These are phyloP conservation scores for Styela clava DNA, from an alignment of 23 tunicate species.

Conservation along the genomic window DNA sequence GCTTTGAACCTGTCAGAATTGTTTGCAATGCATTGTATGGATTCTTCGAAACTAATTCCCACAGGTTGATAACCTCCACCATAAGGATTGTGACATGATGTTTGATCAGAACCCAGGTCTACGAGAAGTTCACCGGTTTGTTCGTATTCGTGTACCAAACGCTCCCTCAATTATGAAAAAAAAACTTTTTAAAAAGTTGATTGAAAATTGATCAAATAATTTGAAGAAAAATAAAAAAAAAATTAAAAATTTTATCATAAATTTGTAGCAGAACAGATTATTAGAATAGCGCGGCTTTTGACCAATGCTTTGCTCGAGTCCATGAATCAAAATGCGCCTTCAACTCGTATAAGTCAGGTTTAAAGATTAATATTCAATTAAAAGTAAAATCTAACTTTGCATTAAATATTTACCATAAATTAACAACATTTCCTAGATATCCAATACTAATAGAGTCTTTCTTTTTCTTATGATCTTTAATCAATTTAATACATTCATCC, in stretches of 20 bases:
- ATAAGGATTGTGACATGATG: slow-evolving; percentile 84
- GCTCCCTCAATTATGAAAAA: slow-evolving; percentile 52
- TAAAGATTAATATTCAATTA: too few relatives aligned
- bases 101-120: slow-evolving; percentile 97
- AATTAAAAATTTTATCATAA: neutral
- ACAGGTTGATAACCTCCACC: slow-evolving; percentile 96
- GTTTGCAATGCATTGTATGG: slow-evolving; percentile 49
- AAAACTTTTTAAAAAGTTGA: neutral
- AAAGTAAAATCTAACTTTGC: too few relatives aligned
- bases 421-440: slow-evolving; percentile 86
- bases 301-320: neutral
- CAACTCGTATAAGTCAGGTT: too few relatives aligned
- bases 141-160: slow-evolving; percentile 51
- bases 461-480: slow-evolving; percentile 25
- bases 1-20: slow-evolving; percentile 47
- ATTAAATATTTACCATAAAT: slow-evolving; percentile 86
- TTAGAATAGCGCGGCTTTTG: neutral
- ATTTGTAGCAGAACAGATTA: too few relatives aligned
- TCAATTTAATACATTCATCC: slow-evolving; percentile 53
- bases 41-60: slow-evolving; percentile 42
- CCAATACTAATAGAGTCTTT: slow-evolving; percentile 78
- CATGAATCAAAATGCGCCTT: too few relatives aligned
- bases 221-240: slow-evolving; percentile 6
- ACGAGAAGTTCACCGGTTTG: slow-evolving; percentile 66
- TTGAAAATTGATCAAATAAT: neutral